A percentile compares a stretch with the other conserved stretches of the same genome.
Evolutionary conservation across 37 sponge, comb jelly and placozoan species (phyloP).

Genomic region (Petrosia ficiformis): DNA sequence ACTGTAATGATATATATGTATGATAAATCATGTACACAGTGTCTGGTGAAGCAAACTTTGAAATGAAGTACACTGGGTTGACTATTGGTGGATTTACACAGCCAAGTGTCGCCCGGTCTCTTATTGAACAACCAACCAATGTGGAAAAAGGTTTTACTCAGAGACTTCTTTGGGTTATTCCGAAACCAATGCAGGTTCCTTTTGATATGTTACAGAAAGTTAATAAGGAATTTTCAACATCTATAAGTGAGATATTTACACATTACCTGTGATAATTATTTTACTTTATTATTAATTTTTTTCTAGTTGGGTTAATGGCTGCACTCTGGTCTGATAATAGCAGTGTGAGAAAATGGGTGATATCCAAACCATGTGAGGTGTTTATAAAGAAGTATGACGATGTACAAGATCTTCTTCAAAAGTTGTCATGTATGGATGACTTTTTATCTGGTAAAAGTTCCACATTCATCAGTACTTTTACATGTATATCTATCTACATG

Average conservation of each 20-base stretch:
- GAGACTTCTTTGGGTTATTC: constrained; percentile 37
- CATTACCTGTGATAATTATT: neutral
- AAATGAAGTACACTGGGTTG: constrained; percentile 27
- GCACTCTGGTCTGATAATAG: constrained; percentile 1
- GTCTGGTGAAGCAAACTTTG: constrained; percentile 39
- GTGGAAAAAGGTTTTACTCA: constrained; percentile 34
- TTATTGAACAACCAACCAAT: constrained; percentile 23
- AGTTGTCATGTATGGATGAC: constrained; percentile 9
- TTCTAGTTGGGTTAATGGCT: constrained; percentile 6
- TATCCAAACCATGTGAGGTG: neutral
- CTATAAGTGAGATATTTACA: too few species aligned
- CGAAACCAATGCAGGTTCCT: too few species aligned
- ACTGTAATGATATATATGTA: neutral
- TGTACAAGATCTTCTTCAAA: constrained; percentile 2
- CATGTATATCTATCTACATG: too few species aligned
- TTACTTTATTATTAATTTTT: neutral
- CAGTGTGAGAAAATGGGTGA: constrained; percentile 6
- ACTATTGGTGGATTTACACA: constrained; percentile 29
- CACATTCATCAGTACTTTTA: neutral
- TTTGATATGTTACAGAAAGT: too few species aligned
- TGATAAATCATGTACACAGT: neutral
- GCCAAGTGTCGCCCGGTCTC: constrained; percentile 23
- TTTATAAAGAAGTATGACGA: constrained; percentile 13
- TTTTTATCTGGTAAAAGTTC: constrained; percentile 13
- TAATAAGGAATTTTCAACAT: too few species aligned